Conservation (phyloP, 1,140 invertebrate species). For the Galleria mellonella region DNA sequence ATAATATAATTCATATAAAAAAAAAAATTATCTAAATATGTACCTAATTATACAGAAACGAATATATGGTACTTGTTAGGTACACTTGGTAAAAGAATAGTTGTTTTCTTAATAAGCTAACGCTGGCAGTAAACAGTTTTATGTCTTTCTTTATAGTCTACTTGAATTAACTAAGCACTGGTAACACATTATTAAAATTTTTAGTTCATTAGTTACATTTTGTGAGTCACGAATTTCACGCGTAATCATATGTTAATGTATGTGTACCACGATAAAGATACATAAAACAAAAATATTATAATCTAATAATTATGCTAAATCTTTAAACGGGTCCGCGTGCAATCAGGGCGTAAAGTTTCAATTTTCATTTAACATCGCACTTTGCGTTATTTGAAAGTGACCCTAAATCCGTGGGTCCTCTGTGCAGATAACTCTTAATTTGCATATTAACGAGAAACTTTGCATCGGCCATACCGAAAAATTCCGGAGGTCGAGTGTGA, state of each 20-base stretch:
- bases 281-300: constrained; percentile 30
- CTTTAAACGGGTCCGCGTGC: constrained; percentile 37
- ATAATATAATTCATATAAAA: too few species aligned
- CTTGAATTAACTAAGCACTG: constrained; percentile 35
- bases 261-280: constrained; percentile 33
- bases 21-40: too few species aligned
- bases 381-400: constrained; percentile 44
- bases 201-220: constrained; percentile 30
- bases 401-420: constrained; percentile 46
- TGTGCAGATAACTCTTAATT: constrained; percentile 59
- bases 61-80: too few species aligned
- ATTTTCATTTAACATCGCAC: constrained; percentile 37
- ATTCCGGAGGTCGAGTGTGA: constrained; percentile 48
- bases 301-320: constrained; percentile 47
- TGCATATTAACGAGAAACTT: constrained; percentile 68
- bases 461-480: constrained; percentile 56
- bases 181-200: constrained; percentile 36
- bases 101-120: constrained; percentile 28
- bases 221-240: constrained; percentile 24
- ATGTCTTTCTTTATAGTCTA: constrained; percentile 39
- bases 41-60: too few species aligned
- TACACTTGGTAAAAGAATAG: constrained; percentile 12
- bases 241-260: constrained; percentile 40
- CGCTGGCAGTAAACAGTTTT: constrained; percentile 31
- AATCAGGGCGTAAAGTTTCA: constrained; percentile 50